These are phyloP conservation scores for Propithecus deckenii DNA, from an alignment of 2,797 vertebrate species.

Conservation along the genomic window DNA sequence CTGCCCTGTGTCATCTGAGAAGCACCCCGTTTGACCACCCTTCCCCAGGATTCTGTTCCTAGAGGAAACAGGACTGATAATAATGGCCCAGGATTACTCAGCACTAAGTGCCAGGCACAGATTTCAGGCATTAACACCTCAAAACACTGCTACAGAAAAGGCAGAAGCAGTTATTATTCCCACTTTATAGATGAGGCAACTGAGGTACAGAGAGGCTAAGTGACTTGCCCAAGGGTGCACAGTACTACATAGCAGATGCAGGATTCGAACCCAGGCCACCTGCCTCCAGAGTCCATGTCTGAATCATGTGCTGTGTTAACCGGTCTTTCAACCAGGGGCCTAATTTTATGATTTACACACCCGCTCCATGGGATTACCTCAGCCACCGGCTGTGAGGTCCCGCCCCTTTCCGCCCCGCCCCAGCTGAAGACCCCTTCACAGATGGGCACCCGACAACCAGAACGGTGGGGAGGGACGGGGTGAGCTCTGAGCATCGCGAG, in stretches of 20 bases:
- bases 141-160: background rate
- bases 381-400: background rate
- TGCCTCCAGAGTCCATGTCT: background rate
- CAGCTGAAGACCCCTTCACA: background rate
- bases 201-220: background rate
- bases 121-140: background rate
- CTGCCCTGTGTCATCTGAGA: background rate
- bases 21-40: background rate
- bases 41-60: background rate
- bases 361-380: background rate
- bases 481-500: background rate
- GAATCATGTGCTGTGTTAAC: background rate
- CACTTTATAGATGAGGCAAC: background rate
- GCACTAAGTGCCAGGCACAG: background rate
- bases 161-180: background rate
- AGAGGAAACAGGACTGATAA: background rate
- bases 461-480: background rate
- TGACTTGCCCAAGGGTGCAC: background rate
- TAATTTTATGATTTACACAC: background rate
- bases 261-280: background rate
- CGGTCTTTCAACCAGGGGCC: background rate
- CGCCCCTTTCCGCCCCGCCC: background rate
- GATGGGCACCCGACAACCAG: background rate
- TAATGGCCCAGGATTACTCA: background rate
- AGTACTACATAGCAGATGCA: background rate